Percentiles rank a stretch among this genome's conserved stretches.
Evolutionary conservation across 92 coral and sea anemone species (phyloP).

Genomic region (Umimayanthus kanabou): DNA sequence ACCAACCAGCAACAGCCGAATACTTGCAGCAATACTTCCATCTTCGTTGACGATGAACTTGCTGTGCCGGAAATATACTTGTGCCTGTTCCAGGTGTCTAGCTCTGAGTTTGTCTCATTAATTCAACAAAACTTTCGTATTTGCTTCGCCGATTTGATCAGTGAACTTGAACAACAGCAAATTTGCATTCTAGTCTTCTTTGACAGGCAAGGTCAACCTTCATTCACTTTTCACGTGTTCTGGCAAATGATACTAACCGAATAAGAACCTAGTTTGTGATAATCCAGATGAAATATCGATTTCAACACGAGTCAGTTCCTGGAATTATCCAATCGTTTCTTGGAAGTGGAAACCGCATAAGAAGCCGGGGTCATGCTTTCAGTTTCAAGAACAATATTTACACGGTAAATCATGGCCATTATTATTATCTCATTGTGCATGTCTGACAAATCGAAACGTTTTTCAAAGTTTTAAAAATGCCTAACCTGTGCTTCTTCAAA

Average conservation of each 20-base stretch:
- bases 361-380: not conserved
- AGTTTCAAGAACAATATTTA: no score
- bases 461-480: not conserved
- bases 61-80: not conserved
- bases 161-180: not conserved
- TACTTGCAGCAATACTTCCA: constrained; percentile 14
- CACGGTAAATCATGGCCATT: not conserved
- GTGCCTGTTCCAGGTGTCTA: not conserved
- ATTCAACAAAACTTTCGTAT: not conserved
- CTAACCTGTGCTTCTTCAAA: not conserved
- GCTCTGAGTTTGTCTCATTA: not conserved
- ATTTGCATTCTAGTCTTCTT: not conserved
- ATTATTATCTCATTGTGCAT: not conserved
- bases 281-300: not conserved
- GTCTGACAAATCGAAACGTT: not conserved
- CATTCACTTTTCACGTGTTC: not conserved
- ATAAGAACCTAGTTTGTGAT: not conserved
- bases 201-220: not conserved
- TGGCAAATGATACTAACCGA: not conserved
- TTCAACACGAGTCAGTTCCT: not conserved
- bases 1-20: constrained; percentile 27
- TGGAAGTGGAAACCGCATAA: not conserved
- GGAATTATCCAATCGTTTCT: not conserved
- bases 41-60: not conserved
- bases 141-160: not conserved